Percentiles rank a stretch among this genome's conserved stretches.
phyloP scores from a whole-genome alignment of 2,888 invertebrate genomes.

The Odiellus spinosus region DNA sequence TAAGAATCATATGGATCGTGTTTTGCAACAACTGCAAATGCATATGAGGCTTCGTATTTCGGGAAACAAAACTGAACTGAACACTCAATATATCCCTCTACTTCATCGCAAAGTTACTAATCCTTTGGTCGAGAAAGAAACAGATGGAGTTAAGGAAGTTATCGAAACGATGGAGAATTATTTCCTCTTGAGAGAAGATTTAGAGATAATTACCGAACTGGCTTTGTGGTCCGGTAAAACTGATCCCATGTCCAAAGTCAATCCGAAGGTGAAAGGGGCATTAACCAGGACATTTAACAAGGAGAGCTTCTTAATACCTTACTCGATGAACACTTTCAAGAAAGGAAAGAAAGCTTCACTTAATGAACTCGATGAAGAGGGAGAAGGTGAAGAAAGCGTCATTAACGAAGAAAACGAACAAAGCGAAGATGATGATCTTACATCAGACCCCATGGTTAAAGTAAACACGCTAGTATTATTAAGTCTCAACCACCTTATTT shows the following conservation, averaged over 20 bases:
- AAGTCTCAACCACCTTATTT: background rate
- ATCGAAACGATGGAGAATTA: constrained; percentile 64
- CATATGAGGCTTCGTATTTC: constrained; percentile 64
- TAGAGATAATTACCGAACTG: constrained; percentile 73
- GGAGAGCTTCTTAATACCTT: constrained; percentile 56
- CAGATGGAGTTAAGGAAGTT: constrained; percentile 51
- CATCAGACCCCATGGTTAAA: constrained; percentile 19
- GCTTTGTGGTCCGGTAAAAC: constrained; percentile 63
- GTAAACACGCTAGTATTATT: constrained; percentile 1
- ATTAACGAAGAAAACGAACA: constrained; percentile 17
- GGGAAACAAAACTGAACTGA: constrained; percentile 62
- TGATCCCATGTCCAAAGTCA: constrained; percentile 58
- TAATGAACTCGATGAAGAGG: constrained; percentile 5
- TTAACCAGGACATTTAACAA: constrained; percentile 89
- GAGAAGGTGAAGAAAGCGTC: constrained; percentile 5
- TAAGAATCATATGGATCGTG: constrained; percentile 57
- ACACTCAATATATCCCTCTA: constrained; percentile 70
- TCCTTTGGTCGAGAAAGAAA: constrained; percentile 53
- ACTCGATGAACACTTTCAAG: constrained; percentile 36
- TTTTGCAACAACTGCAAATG: constrained; percentile 66
- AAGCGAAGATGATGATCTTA: constrained; percentile 21
- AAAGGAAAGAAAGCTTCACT: constrained; percentile 21
- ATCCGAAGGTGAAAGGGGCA: constrained; percentile 45
- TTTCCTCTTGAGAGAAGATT: constrained; percentile 72
- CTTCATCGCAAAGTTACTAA: constrained; percentile 55